A percentile compares a stretch with the other conserved stretches of the same genome.
These are phyloP conservation scores for Dendrophyllia cribrosa DNA, from an alignment of 64 coral and sea anemone genomes.

Conservation along the genomic window DNA sequence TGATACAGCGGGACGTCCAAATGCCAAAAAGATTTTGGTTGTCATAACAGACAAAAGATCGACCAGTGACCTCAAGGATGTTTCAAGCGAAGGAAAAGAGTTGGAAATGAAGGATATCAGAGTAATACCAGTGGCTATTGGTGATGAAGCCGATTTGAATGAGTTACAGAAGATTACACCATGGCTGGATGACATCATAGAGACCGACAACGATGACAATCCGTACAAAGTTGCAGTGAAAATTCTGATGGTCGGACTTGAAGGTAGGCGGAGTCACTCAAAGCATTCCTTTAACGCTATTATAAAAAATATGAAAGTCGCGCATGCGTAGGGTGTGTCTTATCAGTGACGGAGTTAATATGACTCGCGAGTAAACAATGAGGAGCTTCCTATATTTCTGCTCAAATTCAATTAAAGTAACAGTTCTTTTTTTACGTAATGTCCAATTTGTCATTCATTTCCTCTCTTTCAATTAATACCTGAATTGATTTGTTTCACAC, in stretches of 20 bases:
- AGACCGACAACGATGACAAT: constrained; percentile 54
- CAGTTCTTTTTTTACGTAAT: no score
- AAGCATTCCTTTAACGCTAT: neutral
- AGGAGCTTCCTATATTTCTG: no score
- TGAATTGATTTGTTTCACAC: no score
- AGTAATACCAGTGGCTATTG: constrained; percentile 55
- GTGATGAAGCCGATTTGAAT: constrained; percentile 35
- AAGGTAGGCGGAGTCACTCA: constrained; percentile 3
- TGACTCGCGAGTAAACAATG: no score
- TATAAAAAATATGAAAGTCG: no score
- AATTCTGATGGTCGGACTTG: neutral
- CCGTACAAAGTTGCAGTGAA: constrained; percentile 18
- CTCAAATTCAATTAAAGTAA: no score
- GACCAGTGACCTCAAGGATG: constrained; percentile 4
- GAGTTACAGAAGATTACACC: constrained; percentile 61
- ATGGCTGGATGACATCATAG: constrained; percentile 34
- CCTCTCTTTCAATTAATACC: no score
- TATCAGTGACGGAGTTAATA: no score
- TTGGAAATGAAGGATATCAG: constrained; percentile 40
- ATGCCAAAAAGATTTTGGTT: constrained; percentile 39
- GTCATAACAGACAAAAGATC: constrained; percentile 60
- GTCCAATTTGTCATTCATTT: no score
- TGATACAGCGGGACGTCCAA: constrained; percentile 30
- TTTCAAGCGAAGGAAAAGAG: neutral
- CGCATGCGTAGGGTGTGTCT: no score